A percentile compares a stretch with the other conserved stretches of the same genome.
Evolutionary conservation across 2,888 invertebrate species (phyloP).

Genomic region (Heliconius sara): DNA sequence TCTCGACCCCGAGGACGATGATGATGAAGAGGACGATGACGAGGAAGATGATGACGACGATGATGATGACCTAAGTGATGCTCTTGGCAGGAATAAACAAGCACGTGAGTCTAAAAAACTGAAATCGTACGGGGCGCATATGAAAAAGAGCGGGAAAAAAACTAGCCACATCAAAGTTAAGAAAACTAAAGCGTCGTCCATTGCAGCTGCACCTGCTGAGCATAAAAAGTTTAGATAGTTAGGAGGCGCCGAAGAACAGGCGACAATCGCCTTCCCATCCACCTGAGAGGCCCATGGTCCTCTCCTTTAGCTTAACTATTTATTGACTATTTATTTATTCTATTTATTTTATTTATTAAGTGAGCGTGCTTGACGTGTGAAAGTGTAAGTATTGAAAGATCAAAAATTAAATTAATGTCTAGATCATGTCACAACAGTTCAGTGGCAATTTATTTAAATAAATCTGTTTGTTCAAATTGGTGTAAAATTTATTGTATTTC

Average conservation of each 20-base stretch:
- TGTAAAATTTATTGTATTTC: constrained; percentile 77
- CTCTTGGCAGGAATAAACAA: constrained; percentile 84
- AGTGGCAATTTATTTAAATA: constrained; percentile 84
- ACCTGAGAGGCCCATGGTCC: constrained; percentile 78
- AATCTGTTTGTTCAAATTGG: constrained; percentile 81
- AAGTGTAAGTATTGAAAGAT: constrained; percentile 80
- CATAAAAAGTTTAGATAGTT: constrained; percentile 85
- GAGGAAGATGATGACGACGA: constrained; percentile 87
- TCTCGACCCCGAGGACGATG: constrained; percentile 85
- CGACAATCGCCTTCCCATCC: constrained; percentile 70
- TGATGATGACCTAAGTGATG: constrained; percentile 86
- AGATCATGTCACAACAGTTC: constrained; percentile 84
- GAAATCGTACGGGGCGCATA: constrained; percentile 74
- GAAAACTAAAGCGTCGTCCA: constrained; percentile 81
- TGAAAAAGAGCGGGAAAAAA: constrained; percentile 81
- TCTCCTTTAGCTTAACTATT: constrained; percentile 83
- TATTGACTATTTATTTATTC: constrained; percentile 85
- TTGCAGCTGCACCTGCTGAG: constrained; percentile 75
- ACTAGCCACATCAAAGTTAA: constrained; percentile 80
- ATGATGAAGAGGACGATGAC: constrained; percentile 87
- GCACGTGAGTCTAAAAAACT: constrained; percentile 94
- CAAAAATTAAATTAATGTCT: constrained; percentile 84
- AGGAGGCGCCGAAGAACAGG: constrained; percentile 64
- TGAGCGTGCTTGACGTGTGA: constrained; percentile 82
- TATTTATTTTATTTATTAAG: constrained; percentile 86